A percentile compares a stretch with the other conserved stretches of the same genome.
phyloP scores from a whole-genome alignment of 2,113 vertebrate species.

The Takifugu flavidus region DNA sequence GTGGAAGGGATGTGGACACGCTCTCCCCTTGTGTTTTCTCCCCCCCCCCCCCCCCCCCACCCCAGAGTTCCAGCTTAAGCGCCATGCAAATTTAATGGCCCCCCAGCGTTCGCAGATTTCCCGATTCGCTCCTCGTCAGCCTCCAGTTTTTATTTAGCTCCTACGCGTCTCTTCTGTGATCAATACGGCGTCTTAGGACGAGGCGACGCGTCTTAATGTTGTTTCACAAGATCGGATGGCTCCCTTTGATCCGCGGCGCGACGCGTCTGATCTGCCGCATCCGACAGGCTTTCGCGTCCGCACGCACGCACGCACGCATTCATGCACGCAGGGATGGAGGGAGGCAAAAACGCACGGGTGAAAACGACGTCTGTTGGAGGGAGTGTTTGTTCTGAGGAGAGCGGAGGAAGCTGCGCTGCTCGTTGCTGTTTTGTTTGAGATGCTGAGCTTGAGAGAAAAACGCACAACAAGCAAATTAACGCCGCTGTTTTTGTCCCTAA shows the following conservation, averaged over 20 bases:
- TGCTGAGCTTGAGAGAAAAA: slow-evolving; percentile 55
- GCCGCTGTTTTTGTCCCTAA: slow-evolving; percentile 69
- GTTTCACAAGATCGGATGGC: slow-evolving; percentile 72
- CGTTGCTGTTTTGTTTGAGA: slow-evolving; percentile 59
- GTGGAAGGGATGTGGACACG: slow-evolving; percentile 71
- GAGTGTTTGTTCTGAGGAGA: slow-evolving; percentile 60
- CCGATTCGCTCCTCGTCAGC: slow-evolving; percentile 39
- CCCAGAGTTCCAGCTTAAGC: slow-evolving; percentile 51
- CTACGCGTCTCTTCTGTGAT: slow-evolving; percentile 58
- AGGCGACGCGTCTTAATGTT: slow-evolving; percentile 62
- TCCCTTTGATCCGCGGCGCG: slow-evolving; percentile 62
- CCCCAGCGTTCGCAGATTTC: slow-evolving; percentile 39
- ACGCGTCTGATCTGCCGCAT: slow-evolving; percentile 63
- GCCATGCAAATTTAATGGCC: slow-evolving; percentile 67
- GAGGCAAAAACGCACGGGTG: slow-evolving; percentile 17
- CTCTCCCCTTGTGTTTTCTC: slow-evolving; percentile 41
- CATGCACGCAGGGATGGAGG: slow-evolving; percentile 1
- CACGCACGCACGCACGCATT: slow-evolving; percentile 31
- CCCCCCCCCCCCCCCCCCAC: slow-evolving; percentile 33
- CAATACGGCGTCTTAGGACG: slow-evolving; percentile 60
- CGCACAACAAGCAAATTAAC: slow-evolving; percentile 73
- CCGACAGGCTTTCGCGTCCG: slow-evolving; percentile 52
- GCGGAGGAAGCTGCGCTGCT: slow-evolving; percentile 44
- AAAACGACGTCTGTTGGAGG: slow-evolving; percentile 51
- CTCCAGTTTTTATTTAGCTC: slow-evolving; percentile 50